These are phyloP conservation scores for Drosophila tanythrix DNA, from an alignment of 2,888 invertebrate species.

Conservation along the genomic window DNA sequence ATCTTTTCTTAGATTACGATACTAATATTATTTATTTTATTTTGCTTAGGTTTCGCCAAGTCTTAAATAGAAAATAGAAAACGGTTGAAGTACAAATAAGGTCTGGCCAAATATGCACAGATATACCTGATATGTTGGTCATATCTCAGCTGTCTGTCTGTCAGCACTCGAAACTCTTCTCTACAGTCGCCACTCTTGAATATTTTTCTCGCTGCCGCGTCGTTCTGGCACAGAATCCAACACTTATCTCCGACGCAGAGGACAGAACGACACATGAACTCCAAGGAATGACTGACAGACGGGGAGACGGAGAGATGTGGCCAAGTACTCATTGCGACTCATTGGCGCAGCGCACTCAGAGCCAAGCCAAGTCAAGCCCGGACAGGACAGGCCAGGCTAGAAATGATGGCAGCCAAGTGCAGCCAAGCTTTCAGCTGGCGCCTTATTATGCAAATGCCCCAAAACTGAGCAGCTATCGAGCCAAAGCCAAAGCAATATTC, in stretches of 20 bases:
- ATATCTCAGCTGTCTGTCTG: slow-evolving; percentile 56
- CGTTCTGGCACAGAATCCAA: slow-evolving; percentile 72
- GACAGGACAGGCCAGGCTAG: slow-evolving; percentile 1
- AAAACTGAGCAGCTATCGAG: slow-evolving; percentile 26
- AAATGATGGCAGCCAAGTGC: slow-evolving; percentile 50
- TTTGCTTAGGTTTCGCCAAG: not conserved
- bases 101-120: slow-evolving; percentile 2
- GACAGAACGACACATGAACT: slow-evolving; percentile 4
- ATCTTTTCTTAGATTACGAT: too few relatives aligned
- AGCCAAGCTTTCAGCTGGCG: slow-evolving; percentile 63
- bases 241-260: slow-evolving; percentile 32
- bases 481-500: slow-evolving; percentile 7
- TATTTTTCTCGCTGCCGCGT: slow-evolving; percentile 56
- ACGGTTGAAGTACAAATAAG: slow-evolving; percentile 4
- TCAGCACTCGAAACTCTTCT: slow-evolving; percentile 52
- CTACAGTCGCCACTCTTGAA: slow-evolving; percentile 63
- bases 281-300: not conserved
- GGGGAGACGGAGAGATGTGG: slow-evolving; percentile 20
- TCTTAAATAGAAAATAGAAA: not conserved
- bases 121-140: slow-evolving; percentile 45
- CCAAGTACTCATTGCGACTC: slow-evolving; percentile 54
- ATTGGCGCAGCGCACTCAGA: slow-evolving; percentile 53
- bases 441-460: slow-evolving; percentile 75
- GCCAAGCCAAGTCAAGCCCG: slow-evolving; percentile 1
- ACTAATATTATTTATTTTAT: not conserved